phyloP scores from a whole-genome alignment of 1,140 invertebrate genomes.

The Sweltsa coloradensis region DNA sequence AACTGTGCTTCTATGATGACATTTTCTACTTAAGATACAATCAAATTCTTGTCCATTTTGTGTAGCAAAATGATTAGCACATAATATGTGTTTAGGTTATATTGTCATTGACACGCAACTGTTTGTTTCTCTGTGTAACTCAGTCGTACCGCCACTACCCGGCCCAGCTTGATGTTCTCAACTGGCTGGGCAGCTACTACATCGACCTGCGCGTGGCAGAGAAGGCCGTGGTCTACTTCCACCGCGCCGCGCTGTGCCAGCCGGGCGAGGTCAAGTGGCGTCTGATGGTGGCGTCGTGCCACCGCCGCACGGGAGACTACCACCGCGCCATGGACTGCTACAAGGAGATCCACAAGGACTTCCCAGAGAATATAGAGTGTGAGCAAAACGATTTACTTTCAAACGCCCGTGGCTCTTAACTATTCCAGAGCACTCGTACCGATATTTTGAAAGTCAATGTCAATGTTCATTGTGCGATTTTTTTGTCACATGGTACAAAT shows the following conservation, averaged over 20 bases:
- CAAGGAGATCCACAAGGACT: conserved; percentile 61
- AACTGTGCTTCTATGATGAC: too few relatives aligned
- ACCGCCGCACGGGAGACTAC: conserved; percentile 70
- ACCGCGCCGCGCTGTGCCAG: conserved; percentile 76
- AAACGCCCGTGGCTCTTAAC: background rate
- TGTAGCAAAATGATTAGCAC: conserved; percentile 13
- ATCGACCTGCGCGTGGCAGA: conserved; percentile 82
- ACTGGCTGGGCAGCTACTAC: conserved; percentile 86
- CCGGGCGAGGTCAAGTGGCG: conserved; percentile 76
- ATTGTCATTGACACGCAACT: too few relatives aligned
- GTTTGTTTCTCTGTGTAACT: too few relatives aligned
- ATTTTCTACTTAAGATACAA: too few relatives aligned
- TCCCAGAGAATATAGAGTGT: conserved; percentile 80
- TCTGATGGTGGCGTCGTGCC: conserved; percentile 72
- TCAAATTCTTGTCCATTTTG: conserved; percentile 11
- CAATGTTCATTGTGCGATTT: background rate
- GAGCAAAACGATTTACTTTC: conserved; percentile 18
- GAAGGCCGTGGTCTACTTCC: conserved; percentile 80
- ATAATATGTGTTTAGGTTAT: too few relatives aligned
- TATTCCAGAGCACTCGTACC: too few relatives aligned
- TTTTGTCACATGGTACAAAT: too few relatives aligned
- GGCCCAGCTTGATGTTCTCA: conserved; percentile 76
- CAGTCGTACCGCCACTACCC: conserved; percentile 82
- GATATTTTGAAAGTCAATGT: background rate
- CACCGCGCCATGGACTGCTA: conserved; percentile 70